Base-by-base conservation (phyloP, 2,797 vertebrate species). In the Coracias cyanogaster region DNA sequence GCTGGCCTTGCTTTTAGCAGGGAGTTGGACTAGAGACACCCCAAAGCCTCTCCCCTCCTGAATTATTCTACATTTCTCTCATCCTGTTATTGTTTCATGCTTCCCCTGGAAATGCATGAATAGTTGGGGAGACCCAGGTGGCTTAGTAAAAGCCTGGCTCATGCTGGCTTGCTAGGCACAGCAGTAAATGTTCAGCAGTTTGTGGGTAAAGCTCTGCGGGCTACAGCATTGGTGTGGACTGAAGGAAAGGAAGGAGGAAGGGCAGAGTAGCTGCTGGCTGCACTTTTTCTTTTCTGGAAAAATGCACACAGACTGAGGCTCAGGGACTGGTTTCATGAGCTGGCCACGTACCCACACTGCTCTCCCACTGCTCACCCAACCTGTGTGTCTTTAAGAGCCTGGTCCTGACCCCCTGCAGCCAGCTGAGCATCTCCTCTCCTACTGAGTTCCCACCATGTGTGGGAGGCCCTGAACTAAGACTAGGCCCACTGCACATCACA, bases 361-460 rank as follows among this genome's bases (percentile, higher is more conserved):
- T 60, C 2, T 69, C 6, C 55, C 7, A n/a, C n/a, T n/a, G n/a
- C n/a, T n/a, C 2, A 2, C 8, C 25, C 73, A 71, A 51, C 13
- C 31, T 39, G 31, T 22, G 25, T 35, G 48, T 12, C 41, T 51
- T 31, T 25, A 60, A 15, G 51, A 57, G 29, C 25, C 41, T 0
- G 1, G 14, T 45, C 17, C 31, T 8, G 9, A 49, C 51, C 45
- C 21, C 11, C 2, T 12, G 52, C 46, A 51, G n/a, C 26, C 57
- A 66, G 16, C 10, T 0, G 1, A 79, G 26, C 14, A 12, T 5
- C 66, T 64, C 9, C 19, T 64, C 17, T 58, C 33, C 33, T 16
- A 1, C 12, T 0, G 8, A 51, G 46, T 7, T 9, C 29, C 25
- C 54, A 46, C 15, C 17, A 58, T 5, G 3, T 13, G 15, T 2